Evolutionary conservation across 2,797 vertebrate genomes (phyloP), one percentile per base, ranked within the genome.

Genomic region (Paedocypris micromegethes): DNA sequence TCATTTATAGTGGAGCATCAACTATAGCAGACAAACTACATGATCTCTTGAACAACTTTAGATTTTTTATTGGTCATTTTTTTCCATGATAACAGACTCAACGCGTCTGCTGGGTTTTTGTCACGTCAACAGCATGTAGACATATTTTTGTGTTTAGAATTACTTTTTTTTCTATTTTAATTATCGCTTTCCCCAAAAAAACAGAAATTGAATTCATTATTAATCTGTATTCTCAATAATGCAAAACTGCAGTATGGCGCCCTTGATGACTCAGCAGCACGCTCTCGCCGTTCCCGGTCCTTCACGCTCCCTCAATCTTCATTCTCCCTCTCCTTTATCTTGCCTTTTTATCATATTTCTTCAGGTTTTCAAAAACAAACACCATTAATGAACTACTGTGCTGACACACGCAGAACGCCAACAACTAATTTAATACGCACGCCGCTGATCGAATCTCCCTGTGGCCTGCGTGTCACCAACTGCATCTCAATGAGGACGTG

Each of bases 281-380:
- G 45, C 54, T 64, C 57, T 56, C 9, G 5, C 54, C 42, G 38
- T 66, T 23, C 44, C 68, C 5, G 4, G 57, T 48, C 44, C 52
- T 49, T n/a, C 57, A 66, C 43, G 5, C 68, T 72, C 70, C 56
- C 72, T 56, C 71, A 58, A n/a, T 72, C 23, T 51, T 53, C 39
- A n/a, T 47, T 69, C 59, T 40, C 44, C 44, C 67, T 48, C 64
- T 76, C 63, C 54, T 68, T 73, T 72, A 75, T 76, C 68, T 72
- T 47, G 7, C 42, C 42, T 56, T 75, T 77, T 72, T 66, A 75
- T 78, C 75, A 66, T 76, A 67, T 77, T 73, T 75, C 66, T 79
- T 76, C 71, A 74, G 78, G 70, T 79, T 81, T 80, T 76, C 74
- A 64, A 72, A 77, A 78, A 82, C 75, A 82, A 79, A 82, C 77